Conservation (phyloP, 1,140 invertebrate species). For the Monomorium pharaonis region DNA sequence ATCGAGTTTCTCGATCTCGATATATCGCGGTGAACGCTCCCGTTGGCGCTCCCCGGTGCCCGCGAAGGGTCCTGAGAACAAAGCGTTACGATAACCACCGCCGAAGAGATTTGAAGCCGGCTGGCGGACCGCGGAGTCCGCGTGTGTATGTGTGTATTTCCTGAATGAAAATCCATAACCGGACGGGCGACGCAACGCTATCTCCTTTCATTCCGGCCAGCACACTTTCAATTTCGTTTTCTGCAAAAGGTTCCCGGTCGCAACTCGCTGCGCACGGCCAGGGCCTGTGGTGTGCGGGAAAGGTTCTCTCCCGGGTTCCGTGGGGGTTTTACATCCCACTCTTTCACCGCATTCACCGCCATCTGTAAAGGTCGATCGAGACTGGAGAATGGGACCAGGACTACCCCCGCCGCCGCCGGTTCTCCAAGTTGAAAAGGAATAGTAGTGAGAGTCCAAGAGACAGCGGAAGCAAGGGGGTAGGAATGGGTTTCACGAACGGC, state of each 20-base stretch:
- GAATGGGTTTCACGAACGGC: conserved; percentile 11
- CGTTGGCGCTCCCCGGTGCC: not conserved
- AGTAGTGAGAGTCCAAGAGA: conserved; percentile 22
- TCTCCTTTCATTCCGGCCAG: conserved; percentile 50
- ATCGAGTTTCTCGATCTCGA: not conserved
- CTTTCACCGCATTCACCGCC: conserved; percentile 29
- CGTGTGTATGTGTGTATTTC: not conserved
- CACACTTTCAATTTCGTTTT: conserved; percentile 51
- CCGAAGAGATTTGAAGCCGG: not conserved
- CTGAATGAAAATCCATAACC: conserved; percentile 52
- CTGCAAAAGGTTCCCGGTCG: conserved; percentile 33
- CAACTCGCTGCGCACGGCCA: conserved; percentile 36
- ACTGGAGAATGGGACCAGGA: conserved; percentile 50
- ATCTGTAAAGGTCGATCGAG: conserved; percentile 42
- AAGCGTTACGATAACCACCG: not conserved
- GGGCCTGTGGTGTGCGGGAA: no score
- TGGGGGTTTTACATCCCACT: conserved; percentile 23
- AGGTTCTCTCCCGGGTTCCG: not conserved
- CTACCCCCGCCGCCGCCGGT: not conserved
- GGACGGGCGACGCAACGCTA: not conserved
- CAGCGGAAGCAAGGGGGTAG: not conserved
- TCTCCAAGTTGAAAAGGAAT: conserved; percentile 33
- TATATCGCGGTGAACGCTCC: not conserved
- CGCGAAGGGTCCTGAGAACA: conserved; percentile 3
- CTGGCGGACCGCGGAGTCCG: not conserved